Conservation (phyloP, 2,113 vertebrate genomes). For the Cololabis saira region DNA sequence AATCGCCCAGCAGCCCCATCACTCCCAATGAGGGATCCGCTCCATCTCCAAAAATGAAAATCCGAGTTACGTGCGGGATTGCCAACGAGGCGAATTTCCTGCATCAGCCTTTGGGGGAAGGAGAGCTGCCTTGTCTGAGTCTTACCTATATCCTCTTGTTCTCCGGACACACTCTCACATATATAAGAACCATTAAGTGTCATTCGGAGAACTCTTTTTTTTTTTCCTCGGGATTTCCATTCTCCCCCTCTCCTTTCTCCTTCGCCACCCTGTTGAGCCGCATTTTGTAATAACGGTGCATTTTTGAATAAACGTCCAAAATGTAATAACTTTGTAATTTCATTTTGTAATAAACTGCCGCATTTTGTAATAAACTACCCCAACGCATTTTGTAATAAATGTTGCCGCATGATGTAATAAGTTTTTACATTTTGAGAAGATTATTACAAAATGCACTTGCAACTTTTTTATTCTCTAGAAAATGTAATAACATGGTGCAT, state of each 20-base stretch:
- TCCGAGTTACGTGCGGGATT: slow-evolving; percentile 69
- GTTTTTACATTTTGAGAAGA: too few species aligned
- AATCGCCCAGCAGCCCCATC: slow-evolving; percentile 59
- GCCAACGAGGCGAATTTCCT: slow-evolving; percentile 59
- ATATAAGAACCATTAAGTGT: slow-evolving; percentile 18
- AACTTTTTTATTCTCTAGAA: too few species aligned
- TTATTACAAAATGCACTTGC: too few species aligned
- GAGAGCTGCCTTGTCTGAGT: slow-evolving; percentile 43
- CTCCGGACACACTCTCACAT: slow-evolving; percentile 1
- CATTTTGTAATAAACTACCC: too few species aligned
- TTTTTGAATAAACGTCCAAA: too few species aligned
- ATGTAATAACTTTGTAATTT: too few species aligned
- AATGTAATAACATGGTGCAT: too few species aligned
- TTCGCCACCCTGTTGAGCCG: too few species aligned
- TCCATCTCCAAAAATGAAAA: slow-evolving; percentile 70
- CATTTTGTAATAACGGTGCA: too few species aligned
- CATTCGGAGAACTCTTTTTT: slow-evolving; percentile 59
- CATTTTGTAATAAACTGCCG: too few species aligned
- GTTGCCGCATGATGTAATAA: too few species aligned
- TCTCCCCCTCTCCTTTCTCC: slow-evolving; percentile 15
- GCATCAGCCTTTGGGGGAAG: slow-evolving; percentile 58
- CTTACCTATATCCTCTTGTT: slow-evolving; percentile 6
- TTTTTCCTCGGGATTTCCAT: slow-evolving; percentile 48
- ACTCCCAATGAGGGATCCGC: slow-evolving; percentile 56
- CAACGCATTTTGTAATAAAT: too few species aligned